A percentile compares a stretch with the other conserved stretches of the same genome.
Evolutionary conservation across 2,797 vertebrate genomes (phyloP).

Genomic region (Rhabdophis nuchalis): DNA sequence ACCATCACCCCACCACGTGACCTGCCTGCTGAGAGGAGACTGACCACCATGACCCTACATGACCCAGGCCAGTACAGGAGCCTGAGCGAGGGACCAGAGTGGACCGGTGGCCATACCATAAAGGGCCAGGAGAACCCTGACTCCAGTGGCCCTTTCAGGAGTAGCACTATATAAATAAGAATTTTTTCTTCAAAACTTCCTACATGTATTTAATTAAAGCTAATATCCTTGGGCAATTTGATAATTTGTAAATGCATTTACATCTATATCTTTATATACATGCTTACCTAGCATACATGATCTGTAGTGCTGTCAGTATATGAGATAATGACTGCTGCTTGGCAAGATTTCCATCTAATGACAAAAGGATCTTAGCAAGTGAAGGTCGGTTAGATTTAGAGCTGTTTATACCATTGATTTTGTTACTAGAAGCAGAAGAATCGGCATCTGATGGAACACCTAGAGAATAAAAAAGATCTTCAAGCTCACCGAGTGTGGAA

Average conservation of each 20-base stretch:
- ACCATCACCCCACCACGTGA: too few species aligned
- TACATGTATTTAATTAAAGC: background rate
- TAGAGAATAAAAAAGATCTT: conserved; percentile 47
- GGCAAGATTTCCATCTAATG: conserved; percentile 89
- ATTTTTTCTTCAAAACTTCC: background rate
- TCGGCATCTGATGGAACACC: conserved; percentile 94
- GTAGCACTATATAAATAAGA: background rate
- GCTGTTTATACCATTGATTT: conserved; percentile 83
- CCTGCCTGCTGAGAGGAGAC: too few species aligned
- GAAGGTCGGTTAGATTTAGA: conserved; percentile 90
- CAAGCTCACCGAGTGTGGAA: background rate
- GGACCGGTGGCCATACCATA: too few species aligned
- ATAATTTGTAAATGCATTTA: background rate
- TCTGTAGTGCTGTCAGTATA: conserved; percentile 90
- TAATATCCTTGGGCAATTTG: background rate
- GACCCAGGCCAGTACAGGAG: too few species aligned
- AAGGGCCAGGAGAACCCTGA: too few species aligned
- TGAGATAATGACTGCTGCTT: conserved; percentile 96
- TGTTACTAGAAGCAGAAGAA: conserved; percentile 85
- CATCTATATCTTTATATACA: background rate
- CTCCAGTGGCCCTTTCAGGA: too few species aligned
- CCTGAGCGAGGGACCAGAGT: too few species aligned
- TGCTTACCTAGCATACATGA: conserved; percentile 93
- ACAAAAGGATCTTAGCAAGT: conserved; percentile 93
- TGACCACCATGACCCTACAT: too few species aligned